These are phyloP conservation scores for Tupaia chinensis DNA, from an alignment of 2,113 vertebrate species.

Conservation along the genomic window DNA sequence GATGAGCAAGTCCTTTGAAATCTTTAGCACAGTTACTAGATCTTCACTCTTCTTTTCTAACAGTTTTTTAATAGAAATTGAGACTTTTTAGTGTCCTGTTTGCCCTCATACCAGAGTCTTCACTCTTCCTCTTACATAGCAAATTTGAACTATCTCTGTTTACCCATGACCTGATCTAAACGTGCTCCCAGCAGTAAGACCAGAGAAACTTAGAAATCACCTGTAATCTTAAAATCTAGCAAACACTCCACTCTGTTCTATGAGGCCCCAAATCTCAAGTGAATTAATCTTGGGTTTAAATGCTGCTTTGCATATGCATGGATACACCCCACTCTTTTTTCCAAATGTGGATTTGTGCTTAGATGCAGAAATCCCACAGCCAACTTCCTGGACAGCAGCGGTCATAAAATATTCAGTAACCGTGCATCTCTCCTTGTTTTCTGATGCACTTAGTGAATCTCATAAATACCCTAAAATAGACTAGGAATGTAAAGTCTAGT, in stretches of 20 bases:
- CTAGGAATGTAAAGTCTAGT: neutral
- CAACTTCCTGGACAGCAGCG: neutral
- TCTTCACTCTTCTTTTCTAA: neutral
- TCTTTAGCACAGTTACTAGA: neutral
- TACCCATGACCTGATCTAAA: neutral
- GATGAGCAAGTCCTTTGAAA: neutral
- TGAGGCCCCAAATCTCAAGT: neutral
- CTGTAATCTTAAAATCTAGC: neutral
- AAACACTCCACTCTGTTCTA: neutral
- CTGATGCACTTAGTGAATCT: neutral
- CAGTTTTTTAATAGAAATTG: neutral
- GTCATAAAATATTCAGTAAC: slow-evolving; percentile 49
- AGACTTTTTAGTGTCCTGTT: neutral
- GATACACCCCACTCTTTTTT: neutral
- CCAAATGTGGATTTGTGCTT: neutral
- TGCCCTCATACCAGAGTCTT: neutral
- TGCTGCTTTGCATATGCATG: neutral
- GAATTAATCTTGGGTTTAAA: neutral
- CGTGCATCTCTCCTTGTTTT: slow-evolving; percentile 22
- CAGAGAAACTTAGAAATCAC: neutral
- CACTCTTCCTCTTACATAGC: neutral
- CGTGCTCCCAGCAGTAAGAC: neutral
- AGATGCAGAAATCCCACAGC: neutral
- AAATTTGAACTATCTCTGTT: neutral
- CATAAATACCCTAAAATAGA: slow-evolving; percentile 39